Evolutionary conservation across 1,140 invertebrate species (phyloP).

Genomic region (Hirudo medicinalis): DNA sequence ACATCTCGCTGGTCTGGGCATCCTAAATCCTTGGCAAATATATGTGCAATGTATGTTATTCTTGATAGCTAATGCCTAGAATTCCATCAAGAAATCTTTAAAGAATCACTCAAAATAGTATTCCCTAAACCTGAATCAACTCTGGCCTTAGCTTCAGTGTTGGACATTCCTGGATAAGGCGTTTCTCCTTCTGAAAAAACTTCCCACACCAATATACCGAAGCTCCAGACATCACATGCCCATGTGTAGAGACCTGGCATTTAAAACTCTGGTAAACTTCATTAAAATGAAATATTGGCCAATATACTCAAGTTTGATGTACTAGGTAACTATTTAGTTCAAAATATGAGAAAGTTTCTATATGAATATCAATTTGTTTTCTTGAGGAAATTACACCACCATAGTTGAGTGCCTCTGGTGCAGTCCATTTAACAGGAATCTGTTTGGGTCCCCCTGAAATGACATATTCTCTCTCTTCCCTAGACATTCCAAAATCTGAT

Average conservation of each 20-base stretch:
- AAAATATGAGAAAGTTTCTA: not conserved
- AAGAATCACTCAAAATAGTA: not conserved
- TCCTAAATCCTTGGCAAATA: not conserved
- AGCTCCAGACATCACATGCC: slow-evolving; percentile 95
- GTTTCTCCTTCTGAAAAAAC: slow-evolving; percentile 84
- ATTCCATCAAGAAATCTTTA: too few relatives aligned
- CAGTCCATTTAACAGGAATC: slow-evolving; percentile 95
- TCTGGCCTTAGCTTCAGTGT: slow-evolving; percentile 56
- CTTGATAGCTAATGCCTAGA: too few relatives aligned
- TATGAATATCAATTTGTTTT: too few relatives aligned
- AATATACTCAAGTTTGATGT: too few relatives aligned
- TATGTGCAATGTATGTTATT: too few relatives aligned
- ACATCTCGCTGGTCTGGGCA: not conserved
- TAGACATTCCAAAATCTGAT: slow-evolving; percentile 93
- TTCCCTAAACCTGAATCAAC: slow-evolving; percentile 64
- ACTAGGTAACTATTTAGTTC: not conserved
- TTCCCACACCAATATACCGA: slow-evolving; percentile 90
- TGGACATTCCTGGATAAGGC: slow-evolving; percentile 72
- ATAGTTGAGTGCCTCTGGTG: slow-evolving; percentile 87
- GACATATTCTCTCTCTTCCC: slow-evolving; percentile 91
- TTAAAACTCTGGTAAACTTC: too few relatives aligned
- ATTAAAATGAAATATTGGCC: not conserved
- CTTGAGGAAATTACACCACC: slow-evolving; percentile 40
- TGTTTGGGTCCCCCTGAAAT: slow-evolving; percentile 95
- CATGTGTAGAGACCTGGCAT: slow-evolving; percentile 75